phyloP scores from a whole-genome alignment of 2,113 vertebrate species.

The Origma solitaria region DNA sequence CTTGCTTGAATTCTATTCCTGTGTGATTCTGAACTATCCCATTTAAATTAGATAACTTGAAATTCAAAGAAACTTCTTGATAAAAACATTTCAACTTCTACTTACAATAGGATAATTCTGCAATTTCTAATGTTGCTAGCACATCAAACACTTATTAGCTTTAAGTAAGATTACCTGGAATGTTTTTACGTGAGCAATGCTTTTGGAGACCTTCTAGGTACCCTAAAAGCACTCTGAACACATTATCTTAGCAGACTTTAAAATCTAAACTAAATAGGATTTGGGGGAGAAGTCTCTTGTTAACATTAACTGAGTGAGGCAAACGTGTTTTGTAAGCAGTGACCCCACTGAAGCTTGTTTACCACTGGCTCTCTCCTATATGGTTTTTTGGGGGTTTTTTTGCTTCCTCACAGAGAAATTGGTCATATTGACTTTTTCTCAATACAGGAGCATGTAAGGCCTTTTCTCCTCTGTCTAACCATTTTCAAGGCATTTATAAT shows the following conservation, averaged over 20 bases:
- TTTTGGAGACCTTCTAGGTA: background rate
- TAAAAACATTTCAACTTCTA: background rate
- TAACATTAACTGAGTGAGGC: background rate
- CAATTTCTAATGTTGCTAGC: background rate
- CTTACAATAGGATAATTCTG: background rate
- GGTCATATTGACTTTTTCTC: background rate
- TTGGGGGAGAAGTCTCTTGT: background rate
- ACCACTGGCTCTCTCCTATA: background rate
- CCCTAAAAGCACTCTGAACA: background rate
- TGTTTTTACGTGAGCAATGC: background rate
- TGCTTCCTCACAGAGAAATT: background rate
- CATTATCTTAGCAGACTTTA: background rate
- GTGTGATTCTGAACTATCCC: background rate
- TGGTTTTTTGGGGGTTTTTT: fast-evolving
- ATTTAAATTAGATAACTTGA: background rate
- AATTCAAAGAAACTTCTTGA: background rate
- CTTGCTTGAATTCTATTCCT: background rate
- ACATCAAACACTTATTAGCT: background rate
- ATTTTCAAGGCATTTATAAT: background rate
- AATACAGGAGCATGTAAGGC: background rate
- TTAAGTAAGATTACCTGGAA: background rate
- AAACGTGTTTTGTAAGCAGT: background rate
- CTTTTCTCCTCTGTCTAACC: background rate
- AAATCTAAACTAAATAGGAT: background rate
- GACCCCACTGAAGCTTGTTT: background rate